Evolutionary conservation across 1,140 invertebrate genomes (phyloP).

Genomic region (Mylabris phalerata): DNA sequence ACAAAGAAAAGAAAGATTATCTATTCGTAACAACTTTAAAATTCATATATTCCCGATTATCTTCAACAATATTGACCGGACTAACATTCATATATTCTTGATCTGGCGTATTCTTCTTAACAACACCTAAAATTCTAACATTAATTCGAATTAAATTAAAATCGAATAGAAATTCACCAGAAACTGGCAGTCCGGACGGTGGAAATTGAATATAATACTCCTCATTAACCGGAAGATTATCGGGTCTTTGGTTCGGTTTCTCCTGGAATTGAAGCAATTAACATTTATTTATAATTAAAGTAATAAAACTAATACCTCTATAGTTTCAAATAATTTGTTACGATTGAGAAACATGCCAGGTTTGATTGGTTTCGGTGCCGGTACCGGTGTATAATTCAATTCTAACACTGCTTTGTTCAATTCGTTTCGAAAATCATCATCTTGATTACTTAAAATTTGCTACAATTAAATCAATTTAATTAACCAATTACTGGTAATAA

Average conservation of each 20-base stretch:
- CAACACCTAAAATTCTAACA: constrained; percentile 9
- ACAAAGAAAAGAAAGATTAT: constrained; percentile 10
- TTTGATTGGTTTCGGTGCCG: constrained; percentile 35
- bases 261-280: not conserved
- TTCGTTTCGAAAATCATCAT: constrained; percentile 32
- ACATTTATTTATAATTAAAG: no score
- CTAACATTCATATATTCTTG: constrained; percentile 24
- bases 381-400: constrained; percentile 33
- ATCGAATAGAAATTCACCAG: constrained; percentile 31
- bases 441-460: constrained; percentile 28
- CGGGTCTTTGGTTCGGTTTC: constrained; percentile 21
- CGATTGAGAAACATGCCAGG: constrained; percentile 13
- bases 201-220: constrained; percentile 49
- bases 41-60: constrained; percentile 24
- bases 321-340: constrained; percentile 25
- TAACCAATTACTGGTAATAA: not conserved
- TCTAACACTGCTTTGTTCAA: constrained; percentile 29
- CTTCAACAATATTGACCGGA: not conserved
- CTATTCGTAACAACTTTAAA: constrained; percentile 16
- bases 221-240: constrained; percentile 12
- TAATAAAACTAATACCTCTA: constrained; percentile 5
- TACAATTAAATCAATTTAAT: constrained; percentile 19
- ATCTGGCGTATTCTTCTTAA: not conserved
- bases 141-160: not conserved
- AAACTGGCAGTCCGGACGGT: constrained; percentile 45